A percentile compares a stretch with the other conserved stretches of the same genome.
These are phyloP conservation scores for Planococcus citri DNA, from an alignment of 1,140 invertebrate species.

Conservation along the genomic window DNA sequence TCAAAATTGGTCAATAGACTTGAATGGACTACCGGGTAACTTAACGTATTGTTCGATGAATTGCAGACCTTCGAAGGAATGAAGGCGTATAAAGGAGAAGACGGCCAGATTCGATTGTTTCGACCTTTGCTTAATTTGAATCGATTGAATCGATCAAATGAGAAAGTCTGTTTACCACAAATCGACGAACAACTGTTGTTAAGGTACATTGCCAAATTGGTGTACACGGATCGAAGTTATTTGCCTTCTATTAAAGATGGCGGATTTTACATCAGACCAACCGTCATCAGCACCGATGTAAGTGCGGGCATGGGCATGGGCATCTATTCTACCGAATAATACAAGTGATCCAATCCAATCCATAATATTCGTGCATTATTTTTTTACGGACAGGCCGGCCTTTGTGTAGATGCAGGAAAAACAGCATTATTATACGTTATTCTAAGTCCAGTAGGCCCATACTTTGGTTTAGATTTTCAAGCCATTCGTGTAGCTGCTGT, in stretches of 20 bases:
- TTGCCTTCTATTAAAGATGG: slow-evolving; percentile 78
- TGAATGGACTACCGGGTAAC: too few relatives aligned
- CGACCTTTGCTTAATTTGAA: slow-evolving; percentile 91
- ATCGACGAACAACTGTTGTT: slow-evolving; percentile 83
- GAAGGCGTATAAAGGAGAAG: slow-evolving; percentile 91
- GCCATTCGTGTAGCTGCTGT: slow-evolving; percentile 64
- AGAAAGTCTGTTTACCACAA: slow-evolving; percentile 69
- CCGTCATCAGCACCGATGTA: slow-evolving; percentile 93
- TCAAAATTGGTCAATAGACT: too few relatives aligned
- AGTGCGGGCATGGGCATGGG: too few relatives aligned
- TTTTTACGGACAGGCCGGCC: slow-evolving; percentile 57
- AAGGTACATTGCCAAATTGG: slow-evolving; percentile 70
- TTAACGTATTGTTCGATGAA: background rate
- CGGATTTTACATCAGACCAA: slow-evolving; percentile 92
- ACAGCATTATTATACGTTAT: slow-evolving; percentile 83
- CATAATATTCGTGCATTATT: too few relatives aligned
- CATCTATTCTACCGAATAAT: too few relatives aligned
- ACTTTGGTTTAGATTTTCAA: slow-evolving; percentile 63
- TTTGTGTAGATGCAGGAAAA: slow-evolving; percentile 75
- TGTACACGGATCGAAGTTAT: slow-evolving; percentile 93
- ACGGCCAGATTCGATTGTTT: slow-evolving; percentile 87
- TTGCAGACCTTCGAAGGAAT: slow-evolving; percentile 94
- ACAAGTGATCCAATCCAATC: too few relatives aligned
- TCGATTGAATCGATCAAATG: slow-evolving; percentile 75
- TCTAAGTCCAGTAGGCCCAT: slow-evolving; percentile 82